Base-by-base conservation (phyloP, 2,113 vertebrate genomes). In the Pelmatolapia mariae region DNA sequence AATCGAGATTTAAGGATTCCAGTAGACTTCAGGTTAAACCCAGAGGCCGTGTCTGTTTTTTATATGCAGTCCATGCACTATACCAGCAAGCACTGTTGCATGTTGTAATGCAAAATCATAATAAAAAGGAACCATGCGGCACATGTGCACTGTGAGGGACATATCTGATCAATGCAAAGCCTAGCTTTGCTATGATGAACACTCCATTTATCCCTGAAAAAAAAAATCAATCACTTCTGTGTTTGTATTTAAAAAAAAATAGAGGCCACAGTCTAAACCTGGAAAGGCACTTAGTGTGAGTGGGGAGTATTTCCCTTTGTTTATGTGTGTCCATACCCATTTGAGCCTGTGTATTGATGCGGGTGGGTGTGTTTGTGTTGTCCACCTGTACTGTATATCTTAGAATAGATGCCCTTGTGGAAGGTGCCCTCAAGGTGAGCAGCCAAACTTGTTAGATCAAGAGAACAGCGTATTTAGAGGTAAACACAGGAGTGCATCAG, bases 341-440 rank as follows among this genome's bases (percentile, higher is more conserved):
- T 24, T 63, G 26, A 56, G 50, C 52, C 2, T 73, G 45, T 53
- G 76, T 88, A 80, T 87, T 82, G 83, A 59, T 78, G 73, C 1
- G 3, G 73, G 45, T 78, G 45, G 10, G 79, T 78, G 16, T 84
- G 54, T 85, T 66, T 71, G 52, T 47, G 22, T 33, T 22, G 38
- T 82, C 47, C 63, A 50, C 61, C 76, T 50, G 16, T 26, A 45
- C 43, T 84, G 38, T 66, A 66, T 82, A 53, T 54, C 79, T 85
- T 81, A n/a, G 43, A 38, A 45, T 78, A 71, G 10, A 33, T 76
- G 91, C 80, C 91, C 92, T 93, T 93, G 92, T 78, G 88, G 87
- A 95, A 96, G 95, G 94, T 94, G 88, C 87, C 86, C 88, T 95
- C 91, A 94, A 96, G 96, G 95, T 95, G 94, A 96, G 94, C 86